Percentiles rank a stretch among this genome's conserved stretches.
phyloP scores from a whole-genome alignment of 2,113 vertebrate genomes.

The Rissa tridactyla region DNA sequence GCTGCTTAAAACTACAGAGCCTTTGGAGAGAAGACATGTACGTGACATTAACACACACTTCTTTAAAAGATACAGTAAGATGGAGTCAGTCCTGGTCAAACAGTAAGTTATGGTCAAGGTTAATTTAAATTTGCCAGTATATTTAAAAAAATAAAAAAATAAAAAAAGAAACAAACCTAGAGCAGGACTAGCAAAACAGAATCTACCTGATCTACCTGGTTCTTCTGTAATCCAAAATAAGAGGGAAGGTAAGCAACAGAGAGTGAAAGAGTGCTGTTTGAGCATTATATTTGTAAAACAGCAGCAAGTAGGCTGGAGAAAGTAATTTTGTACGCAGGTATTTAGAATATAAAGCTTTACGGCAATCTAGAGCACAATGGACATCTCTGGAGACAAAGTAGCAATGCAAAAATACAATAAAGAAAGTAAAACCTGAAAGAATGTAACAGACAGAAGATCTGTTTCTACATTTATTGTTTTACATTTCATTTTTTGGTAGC shows the following conservation, averaged over 20 bases:
- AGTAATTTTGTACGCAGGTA: background rate
- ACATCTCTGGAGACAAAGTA: background rate
- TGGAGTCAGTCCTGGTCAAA: background rate
- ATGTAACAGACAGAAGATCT: background rate
- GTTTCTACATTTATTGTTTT: background rate
- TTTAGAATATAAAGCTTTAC: background rate
- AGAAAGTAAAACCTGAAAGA: background rate
- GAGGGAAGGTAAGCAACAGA: background rate
- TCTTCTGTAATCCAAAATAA: background rate
- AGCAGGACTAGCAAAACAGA: background rate
- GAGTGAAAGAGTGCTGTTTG: background rate
- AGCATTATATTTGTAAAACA: background rate
- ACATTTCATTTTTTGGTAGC: background rate
- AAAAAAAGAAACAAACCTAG: no score
- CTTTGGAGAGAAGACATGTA: background rate
- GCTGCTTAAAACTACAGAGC: background rate
- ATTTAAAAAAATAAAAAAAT: background rate
- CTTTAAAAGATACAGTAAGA: background rate
- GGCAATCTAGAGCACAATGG: background rate
- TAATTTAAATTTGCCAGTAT: background rate
- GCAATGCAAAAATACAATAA: background rate
- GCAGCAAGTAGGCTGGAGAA: background rate
- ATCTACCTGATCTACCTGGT: background rate
- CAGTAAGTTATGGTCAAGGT: background rate
- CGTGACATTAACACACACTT: background rate